Evolutionary conservation across 2,888 invertebrate genomes (phyloP).

Genomic region (Patella ulyssiponensis): DNA sequence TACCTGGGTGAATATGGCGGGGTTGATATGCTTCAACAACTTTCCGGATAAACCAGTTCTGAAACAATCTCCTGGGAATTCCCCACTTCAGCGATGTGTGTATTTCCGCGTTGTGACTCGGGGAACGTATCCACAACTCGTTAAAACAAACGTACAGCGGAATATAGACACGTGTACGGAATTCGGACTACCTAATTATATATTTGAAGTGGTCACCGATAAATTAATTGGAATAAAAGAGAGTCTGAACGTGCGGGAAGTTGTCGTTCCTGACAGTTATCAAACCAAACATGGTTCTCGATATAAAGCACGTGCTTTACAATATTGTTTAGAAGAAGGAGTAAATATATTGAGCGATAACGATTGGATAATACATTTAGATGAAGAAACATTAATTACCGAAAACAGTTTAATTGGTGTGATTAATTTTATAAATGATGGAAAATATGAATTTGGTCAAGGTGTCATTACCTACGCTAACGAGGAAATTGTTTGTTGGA

Average conservation of each 20-base stretch:
- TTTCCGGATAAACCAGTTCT: slow-evolving; percentile 55
- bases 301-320: slow-evolving; percentile 40
- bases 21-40: slow-evolving; percentile 45
- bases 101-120: no score
- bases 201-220: slow-evolving; percentile 54
- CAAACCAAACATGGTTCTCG: slow-evolving; percentile 46
- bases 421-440: slow-evolving; percentile 60
- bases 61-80: slow-evolving; percentile 54
- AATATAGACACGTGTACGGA: slow-evolving; percentile 20
- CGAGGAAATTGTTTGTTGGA: slow-evolving; percentile 59
- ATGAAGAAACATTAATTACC: slow-evolving; percentile 63
- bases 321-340: slow-evolving; percentile 29
- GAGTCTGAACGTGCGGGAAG: slow-evolving; percentile 37
- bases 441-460: slow-evolving; percentile 58
- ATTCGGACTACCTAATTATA: slow-evolving; percentile 45
- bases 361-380: slow-evolving; percentile 65
- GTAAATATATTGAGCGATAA: slow-evolving; percentile 55
- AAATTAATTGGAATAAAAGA: slow-evolving; percentile 30
- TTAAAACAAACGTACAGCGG: no score
- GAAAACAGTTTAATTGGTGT: slow-evolving; percentile 61
- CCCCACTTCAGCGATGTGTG: slow-evolving; percentile 33
- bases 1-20: no score
- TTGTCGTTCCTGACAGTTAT: slow-evolving; percentile 56
- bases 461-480: slow-evolving; percentile 58
- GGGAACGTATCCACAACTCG: no score